phyloP scores from a whole-genome alignment of 1,140 invertebrate species.

The Chrysomallon squamiferum region DNA sequence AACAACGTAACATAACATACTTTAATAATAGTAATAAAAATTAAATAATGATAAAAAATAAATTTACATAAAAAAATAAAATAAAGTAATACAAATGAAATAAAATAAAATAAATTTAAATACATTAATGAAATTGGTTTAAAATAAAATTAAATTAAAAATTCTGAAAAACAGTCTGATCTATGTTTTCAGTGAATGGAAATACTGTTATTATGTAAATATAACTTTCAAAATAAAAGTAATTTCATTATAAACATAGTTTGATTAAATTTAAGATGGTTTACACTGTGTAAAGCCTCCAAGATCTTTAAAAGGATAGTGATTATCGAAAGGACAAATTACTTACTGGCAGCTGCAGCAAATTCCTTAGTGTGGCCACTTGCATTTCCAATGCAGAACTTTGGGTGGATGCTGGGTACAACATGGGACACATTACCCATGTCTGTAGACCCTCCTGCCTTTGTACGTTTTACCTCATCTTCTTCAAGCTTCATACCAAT shows the following conservation, averaged over 20 bases:
- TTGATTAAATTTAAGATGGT: background rate
- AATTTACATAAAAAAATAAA: background rate
- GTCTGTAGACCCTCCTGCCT: slow-evolving; percentile 43
- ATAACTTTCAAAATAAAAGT: background rate
- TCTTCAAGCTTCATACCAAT: slow-evolving; percentile 35
- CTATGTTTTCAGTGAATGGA: background rate
- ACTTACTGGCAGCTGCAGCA: slow-evolving; percentile 36
- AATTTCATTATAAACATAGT: background rate
- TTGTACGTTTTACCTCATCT: slow-evolving; percentile 24
- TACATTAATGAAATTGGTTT: background rate
- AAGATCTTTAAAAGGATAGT: no score
- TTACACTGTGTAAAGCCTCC: background rate
- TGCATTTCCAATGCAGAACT: slow-evolving; percentile 48
- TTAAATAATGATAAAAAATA: background rate
- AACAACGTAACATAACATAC: background rate
- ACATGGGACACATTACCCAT: slow-evolving; percentile 62
- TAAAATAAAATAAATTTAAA: background rate
- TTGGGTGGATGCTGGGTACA: slow-evolving; percentile 59
- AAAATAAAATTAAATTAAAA: background rate
- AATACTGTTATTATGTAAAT: background rate
- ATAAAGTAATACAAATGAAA: background rate
- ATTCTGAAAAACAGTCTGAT: background rate
- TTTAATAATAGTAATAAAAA: background rate
- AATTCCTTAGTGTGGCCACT: slow-evolving; percentile 52
- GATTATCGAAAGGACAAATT: no score